Evolutionary conservation across 1,140 invertebrate species (phyloP).

Genomic region (Chlorops oryzae): DNA sequence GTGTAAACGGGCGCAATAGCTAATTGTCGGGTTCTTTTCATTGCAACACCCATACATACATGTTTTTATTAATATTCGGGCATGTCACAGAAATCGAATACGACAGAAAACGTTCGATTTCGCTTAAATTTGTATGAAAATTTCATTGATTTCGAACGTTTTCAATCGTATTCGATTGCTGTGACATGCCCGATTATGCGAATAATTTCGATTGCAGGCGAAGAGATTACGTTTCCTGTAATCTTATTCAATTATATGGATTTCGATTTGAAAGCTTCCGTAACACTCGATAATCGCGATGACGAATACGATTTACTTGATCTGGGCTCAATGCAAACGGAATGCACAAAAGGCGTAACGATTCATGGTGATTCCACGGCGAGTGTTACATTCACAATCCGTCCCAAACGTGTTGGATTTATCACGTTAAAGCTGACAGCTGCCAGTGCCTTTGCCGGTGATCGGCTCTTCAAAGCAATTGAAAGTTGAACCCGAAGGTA

Average conservation of each 20-base stretch:
- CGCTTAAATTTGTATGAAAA: too few species aligned
- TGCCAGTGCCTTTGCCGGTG: constrained; percentile 60
- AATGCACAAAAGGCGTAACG: constrained; percentile 56
- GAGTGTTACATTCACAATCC: constrained; percentile 72
- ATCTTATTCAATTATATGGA: constrained; percentile 46
- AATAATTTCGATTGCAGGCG: too few species aligned
- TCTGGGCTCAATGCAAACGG: constrained; percentile 50
- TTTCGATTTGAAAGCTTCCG: constrained; percentile 68
- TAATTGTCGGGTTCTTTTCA: too few species aligned
- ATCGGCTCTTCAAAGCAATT: constrained; percentile 65
- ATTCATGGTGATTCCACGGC: constrained; percentile 63
- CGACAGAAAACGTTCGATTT: too few species aligned
- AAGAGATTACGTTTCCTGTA: constrained; percentile 36
- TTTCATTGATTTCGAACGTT: too few species aligned
- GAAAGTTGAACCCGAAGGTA: constrained; percentile 72
- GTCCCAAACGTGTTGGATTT: constrained; percentile 64
- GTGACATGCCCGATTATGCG: too few species aligned
- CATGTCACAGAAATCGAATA: too few species aligned
- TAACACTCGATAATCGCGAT: constrained; percentile 75
- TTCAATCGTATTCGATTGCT: too few species aligned
- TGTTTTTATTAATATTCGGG: too few species aligned
- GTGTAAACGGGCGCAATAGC: too few species aligned
- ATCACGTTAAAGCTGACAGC: constrained; percentile 71
- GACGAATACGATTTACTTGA: constrained; percentile 74
- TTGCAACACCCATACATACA: too few species aligned